phyloP scores from a whole-genome alignment of 2,113 vertebrate genomes.

The Psammodynastes pulverulentus region DNA sequence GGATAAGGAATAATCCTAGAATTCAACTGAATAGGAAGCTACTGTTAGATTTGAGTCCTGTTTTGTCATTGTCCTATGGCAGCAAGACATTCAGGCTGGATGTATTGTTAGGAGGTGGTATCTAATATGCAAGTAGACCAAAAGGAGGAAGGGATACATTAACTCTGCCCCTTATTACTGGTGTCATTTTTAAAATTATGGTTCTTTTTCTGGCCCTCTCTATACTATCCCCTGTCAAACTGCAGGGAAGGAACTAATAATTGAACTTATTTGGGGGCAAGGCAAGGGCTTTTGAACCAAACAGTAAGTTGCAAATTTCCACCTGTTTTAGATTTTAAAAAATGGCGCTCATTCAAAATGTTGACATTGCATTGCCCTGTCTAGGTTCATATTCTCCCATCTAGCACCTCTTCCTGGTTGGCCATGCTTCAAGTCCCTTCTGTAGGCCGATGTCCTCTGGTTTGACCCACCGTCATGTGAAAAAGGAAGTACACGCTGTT shows the following conservation, averaged over 20 bases:
- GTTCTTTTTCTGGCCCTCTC: background rate
- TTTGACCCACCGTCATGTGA: background rate
- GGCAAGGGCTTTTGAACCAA: background rate
- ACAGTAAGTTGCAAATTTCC: background rate
- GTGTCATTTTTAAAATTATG: background rate
- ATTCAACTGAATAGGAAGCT: background rate
- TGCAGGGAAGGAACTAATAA: background rate
- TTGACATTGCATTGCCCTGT: background rate
- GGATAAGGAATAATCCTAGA: background rate
- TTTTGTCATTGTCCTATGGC: background rate
- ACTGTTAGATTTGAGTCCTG: background rate
- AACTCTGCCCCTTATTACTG: background rate
- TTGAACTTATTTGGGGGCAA: no score
- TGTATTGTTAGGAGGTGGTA: background rate
- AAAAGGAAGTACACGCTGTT: no score
- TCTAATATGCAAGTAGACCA: background rate
- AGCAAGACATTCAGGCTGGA: background rate
- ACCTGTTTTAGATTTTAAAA: background rate
- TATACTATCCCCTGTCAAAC: background rate
- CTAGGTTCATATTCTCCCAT: background rate
- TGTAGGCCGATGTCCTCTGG: background rate
- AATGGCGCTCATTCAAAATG: background rate
- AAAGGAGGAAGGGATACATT: background rate
- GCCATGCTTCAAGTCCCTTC: background rate
- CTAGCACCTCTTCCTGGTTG: background rate